Conservation (phyloP, 2,797 vertebrate genomes). For the Lepilemur septentrionalis region DNA sequence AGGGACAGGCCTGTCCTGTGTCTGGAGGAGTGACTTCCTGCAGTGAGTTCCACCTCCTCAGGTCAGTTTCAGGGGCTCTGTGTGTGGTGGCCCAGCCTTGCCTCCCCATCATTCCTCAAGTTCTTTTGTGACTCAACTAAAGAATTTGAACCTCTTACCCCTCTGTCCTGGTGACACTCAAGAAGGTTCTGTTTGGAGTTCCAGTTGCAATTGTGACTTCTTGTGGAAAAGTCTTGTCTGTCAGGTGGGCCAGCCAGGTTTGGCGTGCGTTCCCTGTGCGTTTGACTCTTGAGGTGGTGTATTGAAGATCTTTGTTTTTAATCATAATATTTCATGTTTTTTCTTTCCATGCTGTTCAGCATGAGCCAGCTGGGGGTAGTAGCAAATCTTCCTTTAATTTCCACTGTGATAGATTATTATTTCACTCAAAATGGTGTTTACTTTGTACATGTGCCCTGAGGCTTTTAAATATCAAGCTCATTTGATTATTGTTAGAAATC, state of each 20-base stretch:
- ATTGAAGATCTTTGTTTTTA: slow-evolving; percentile 66
- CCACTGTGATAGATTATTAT: slow-evolving; percentile 62
- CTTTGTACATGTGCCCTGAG: slow-evolving; percentile 50
- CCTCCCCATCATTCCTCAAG: neutral
- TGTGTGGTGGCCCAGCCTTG: neutral
- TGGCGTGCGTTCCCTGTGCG: neutral
- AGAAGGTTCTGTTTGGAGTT: neutral
- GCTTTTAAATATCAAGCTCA: slow-evolving; percentile 54
- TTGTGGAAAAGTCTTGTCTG: neutral
- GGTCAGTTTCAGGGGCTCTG: neutral
- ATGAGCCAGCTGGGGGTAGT: neutral
- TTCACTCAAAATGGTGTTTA: slow-evolving; percentile 64
- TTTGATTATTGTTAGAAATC: slow-evolving; percentile 69
- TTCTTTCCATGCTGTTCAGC: slow-evolving; percentile 18
- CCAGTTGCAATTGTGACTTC: neutral
- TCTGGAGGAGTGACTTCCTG: neutral
- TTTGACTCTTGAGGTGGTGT: neutral
- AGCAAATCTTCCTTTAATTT: slow-evolving; percentile 70
- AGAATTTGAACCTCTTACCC: neutral
- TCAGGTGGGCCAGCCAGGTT: neutral
- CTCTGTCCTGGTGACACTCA: neutral
- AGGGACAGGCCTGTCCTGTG: neutral
- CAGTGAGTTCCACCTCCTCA: accelerated
- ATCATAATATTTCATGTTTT: slow-evolving; percentile 59
- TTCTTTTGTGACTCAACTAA: neutral